A percentile compares a stretch with the other conserved stretches of the same genome.
phyloP scores from a whole-genome alignment of 2,797 vertebrate species.

The Catostomus latipinnis region DNA sequence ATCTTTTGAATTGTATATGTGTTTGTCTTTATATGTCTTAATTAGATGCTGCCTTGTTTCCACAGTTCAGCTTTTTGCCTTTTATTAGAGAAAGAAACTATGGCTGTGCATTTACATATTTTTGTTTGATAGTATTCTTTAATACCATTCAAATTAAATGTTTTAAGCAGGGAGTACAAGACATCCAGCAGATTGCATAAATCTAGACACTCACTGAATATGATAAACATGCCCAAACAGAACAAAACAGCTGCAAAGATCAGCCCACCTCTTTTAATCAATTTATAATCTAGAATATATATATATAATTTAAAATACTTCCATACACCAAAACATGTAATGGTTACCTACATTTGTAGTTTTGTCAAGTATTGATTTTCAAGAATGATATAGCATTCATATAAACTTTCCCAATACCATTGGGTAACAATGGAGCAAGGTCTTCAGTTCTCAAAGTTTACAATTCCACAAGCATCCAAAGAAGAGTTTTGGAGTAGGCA shows the following conservation, averaged over 20 bases:
- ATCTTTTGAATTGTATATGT: slow-evolving; percentile 2
- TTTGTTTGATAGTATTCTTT: background rate
- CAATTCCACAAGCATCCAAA: background rate
- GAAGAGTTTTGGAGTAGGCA: slow-evolving; percentile 13
- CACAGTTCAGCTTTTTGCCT: slow-evolving; percentile 65
- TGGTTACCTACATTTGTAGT: background rate
- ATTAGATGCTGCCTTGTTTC: slow-evolving; percentile 52
- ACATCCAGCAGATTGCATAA: background rate
- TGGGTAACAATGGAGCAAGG: background rate
- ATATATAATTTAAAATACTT: background rate
- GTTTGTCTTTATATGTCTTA: slow-evolving; percentile 46
- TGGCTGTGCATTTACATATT: background rate
- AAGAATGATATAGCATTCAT: background rate
- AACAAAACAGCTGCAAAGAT: slow-evolving; percentile 85
- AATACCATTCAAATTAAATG: background rate
- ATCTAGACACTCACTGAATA: slow-evolving; percentile 79
- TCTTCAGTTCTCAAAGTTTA: background rate
- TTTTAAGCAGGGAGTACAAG: background rate
- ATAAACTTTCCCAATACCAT: slow-evolving; percentile 43
- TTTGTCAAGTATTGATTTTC: background rate
- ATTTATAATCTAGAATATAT: slow-evolving; percentile 78
- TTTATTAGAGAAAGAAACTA: background rate
- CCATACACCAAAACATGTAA: background rate
- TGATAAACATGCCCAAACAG: slow-evolving; percentile 79
- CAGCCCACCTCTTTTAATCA: slow-evolving; percentile 81